Conservation (phyloP, 2,888 invertebrate species). For the Chrysotoxum bicinctum region DNA sequence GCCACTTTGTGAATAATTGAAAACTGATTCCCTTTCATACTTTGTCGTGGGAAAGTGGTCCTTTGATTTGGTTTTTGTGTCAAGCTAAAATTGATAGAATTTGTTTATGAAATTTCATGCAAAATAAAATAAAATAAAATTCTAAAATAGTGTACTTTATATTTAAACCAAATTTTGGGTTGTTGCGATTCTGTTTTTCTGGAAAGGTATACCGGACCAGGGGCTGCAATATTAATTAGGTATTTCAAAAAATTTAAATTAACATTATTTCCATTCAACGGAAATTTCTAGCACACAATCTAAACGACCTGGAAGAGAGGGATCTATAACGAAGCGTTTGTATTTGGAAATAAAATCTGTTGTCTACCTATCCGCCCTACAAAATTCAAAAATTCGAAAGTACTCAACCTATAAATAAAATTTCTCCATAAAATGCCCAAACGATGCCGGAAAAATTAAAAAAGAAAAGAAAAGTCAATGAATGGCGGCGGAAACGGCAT, state of each 20-base stretch:
- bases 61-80: not conserved
- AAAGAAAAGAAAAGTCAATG: constrained; percentile 20
- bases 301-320: not conserved
- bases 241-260: not conserved
- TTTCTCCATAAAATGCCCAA: constrained; percentile 5
- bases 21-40: not conserved
- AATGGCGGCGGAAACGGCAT: not conserved
- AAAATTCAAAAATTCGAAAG: not conserved
- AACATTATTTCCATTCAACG: not conserved
- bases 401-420: not conserved
- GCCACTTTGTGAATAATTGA: not conserved
- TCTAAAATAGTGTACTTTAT: too few species aligned
- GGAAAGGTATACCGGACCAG: too few species aligned
- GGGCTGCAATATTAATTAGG: too few species aligned
- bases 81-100: not conserved
- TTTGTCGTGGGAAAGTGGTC: not conserved
- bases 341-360: not conserved
- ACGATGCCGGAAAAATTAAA: not conserved
- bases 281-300: not conserved
- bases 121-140: too few species aligned
- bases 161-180: too few species aligned
- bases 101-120: not conserved
- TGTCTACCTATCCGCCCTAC: not conserved
- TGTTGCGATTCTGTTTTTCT: too few species aligned
- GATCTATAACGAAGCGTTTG: not conserved